Base-by-base conservation (phyloP, 1,140 invertebrate species). In the Drosophila willistoni region DNA sequence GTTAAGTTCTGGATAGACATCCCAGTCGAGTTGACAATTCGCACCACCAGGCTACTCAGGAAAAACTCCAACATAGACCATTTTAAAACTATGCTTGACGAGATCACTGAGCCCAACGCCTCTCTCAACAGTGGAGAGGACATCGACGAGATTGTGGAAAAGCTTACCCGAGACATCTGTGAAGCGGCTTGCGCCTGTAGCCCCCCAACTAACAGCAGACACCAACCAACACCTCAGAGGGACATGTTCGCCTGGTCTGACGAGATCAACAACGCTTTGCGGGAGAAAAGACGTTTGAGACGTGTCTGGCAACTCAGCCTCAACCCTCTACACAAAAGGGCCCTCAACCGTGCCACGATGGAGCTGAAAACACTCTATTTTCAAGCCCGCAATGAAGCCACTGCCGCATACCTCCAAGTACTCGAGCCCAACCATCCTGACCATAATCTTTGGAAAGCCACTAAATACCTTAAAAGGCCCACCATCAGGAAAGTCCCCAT, bases 221-320 rank as follows among this genome's bases (percentile, higher is more conserved):
- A 29, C 29, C 29, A 29, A 29, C 29, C 29, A 29, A 29, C 29
- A 29, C 29, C 29, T 29, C 6, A 29, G 29, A 39, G 13, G 41
- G 41, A 42, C 13, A 42, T 14, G 13, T 42, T 42, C 5, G 47
- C 7, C 47, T 51, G 47, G 19, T 51, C 47, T 19, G 19, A 17
- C 41, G 41, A 42, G 41, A 42, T 51, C 47, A 22, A 17, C 14
- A 19, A 19, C 13, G 47, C 47, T 19, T 19, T 51, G 47, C 42
- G 47, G 47, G 55, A 57, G 13, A 57, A 57, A 25, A 19, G 55
- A n/a, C 55, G 55, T 10, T 17, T 56, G 13, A 33, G 29, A 33
- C 55, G 55, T 25, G 25, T 57, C 14, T 55, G 55, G 55, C 55
- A n/a, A 33, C 10, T 36, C 12, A 57, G 55, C 9, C 55, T 29